A percentile compares a stretch with the other conserved stretches of the same genome.
These are phyloP conservation scores for Nylanderia fulva DNA, from an alignment of 1,140 invertebrate species.

Conservation along the genomic window DNA sequence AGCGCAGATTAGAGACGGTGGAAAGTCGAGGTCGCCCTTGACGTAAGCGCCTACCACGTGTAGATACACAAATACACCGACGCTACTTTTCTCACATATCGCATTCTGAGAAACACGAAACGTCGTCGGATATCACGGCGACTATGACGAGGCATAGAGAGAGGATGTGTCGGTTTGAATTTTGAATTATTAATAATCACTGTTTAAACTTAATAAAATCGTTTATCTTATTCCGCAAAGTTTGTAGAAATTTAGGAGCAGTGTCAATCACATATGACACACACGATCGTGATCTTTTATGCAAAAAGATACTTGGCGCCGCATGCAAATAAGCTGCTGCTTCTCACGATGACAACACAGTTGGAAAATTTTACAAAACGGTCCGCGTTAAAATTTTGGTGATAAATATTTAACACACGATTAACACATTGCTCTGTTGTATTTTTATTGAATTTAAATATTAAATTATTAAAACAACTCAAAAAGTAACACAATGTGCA, in stretches of 20 bases:
- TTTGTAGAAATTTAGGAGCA: neutral
- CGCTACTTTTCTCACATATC: slow-evolving; percentile 45
- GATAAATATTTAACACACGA: too few species aligned
- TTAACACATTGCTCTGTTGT: too few species aligned
- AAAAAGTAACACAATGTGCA: too few species aligned
- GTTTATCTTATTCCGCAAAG: neutral
- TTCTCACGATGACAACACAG: slow-evolving; percentile 54
- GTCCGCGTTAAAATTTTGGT: too few species aligned
- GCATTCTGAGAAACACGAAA: slow-evolving; percentile 52
- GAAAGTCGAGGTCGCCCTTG: slow-evolving; percentile 78
- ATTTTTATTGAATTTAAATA: too few species aligned
- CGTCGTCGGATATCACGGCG: neutral
- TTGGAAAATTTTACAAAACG: too few species aligned
- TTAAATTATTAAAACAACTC: too few species aligned
- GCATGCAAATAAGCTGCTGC: slow-evolving; percentile 42
- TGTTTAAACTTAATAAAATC: neutral
- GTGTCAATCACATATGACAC: slow-evolving; percentile 2
- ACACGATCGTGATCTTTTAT: neutral
- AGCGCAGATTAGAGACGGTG: slow-evolving; percentile 70
- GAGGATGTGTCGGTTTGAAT: too few species aligned
- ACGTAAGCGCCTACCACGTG: slow-evolving; percentile 73
- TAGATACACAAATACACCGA: slow-evolving; percentile 58
- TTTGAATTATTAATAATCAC: neutral
- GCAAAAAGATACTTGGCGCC: slow-evolving; percentile 60
- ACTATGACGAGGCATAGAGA: neutral